phyloP scores from a whole-genome alignment of 2,888 invertebrate genomes.

The Microctonus brassicae region DNA sequence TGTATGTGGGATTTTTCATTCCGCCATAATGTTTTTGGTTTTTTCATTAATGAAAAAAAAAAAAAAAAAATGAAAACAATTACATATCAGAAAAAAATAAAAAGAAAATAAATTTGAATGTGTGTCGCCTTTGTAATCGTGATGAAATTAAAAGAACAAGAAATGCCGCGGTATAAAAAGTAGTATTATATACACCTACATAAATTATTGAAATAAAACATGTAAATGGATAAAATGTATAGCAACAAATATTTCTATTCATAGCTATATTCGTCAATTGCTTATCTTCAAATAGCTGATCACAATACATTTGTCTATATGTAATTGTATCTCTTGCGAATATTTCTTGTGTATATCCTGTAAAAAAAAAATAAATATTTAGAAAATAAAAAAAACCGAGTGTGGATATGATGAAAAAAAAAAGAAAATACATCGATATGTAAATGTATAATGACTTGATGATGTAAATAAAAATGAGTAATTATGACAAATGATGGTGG shows the following conservation, averaged over 20 bases:
- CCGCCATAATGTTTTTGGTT: not conserved
- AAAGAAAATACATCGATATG: not conserved
- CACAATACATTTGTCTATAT: not conserved
- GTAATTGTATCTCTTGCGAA: not conserved
- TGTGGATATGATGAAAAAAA: not conserved
- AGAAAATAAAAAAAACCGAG: not conserved
- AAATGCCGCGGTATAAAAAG: not conserved
- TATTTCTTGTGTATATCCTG: not conserved
- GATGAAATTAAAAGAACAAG: not conserved
- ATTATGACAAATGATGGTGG: not conserved
- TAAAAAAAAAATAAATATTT: not conserved
- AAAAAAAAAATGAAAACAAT: not conserved
- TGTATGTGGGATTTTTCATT: not conserved
- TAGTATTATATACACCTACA: not conserved
- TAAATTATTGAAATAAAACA: constrained; percentile 2
- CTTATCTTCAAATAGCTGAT: not conserved
- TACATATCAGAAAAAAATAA: not conserved
- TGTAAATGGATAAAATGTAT: not conserved
- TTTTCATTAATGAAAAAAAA: not conserved
- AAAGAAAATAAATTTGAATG: not conserved
- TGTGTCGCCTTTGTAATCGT: not conserved
- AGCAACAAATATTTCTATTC: not conserved
- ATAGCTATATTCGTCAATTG: not conserved
- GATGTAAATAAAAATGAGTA: not conserved
- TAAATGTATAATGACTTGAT: not conserved